Base-by-base conservation (phyloP, 2,797 vertebrate genomes). In the Gymnoscopelus microlampas region DNA sequence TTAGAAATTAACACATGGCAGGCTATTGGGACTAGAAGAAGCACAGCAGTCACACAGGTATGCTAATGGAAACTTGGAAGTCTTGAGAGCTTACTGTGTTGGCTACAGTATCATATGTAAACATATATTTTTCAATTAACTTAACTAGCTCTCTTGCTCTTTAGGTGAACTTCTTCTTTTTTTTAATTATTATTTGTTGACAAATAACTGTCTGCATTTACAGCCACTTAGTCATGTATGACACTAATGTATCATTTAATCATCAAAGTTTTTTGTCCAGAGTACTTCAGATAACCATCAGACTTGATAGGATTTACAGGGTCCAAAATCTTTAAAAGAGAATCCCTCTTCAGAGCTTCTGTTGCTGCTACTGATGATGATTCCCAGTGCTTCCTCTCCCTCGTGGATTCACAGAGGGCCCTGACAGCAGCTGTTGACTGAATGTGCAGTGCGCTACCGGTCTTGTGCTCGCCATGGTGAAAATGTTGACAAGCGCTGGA, bases 331-430 rank as follows among this genome's bases (percentile, higher is more conserved):
- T 19, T 50, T 26, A 9, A 54, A 14, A 54, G 50, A 14, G 35
- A 56, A 50, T 15, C 39, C 44, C 12, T 14, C 3, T 13, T 44
- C 24, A 32, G 50, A 13, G 54, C 68, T 14, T 26, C 29, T 44
- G 57, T 32, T 60, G 39, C 47, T 71, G 68, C 29, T 44, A n/a
- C 32, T 60, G 39, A 26, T 70, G 68, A 70, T 53, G 60, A 51
- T 56, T 63, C 56, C 48, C 68, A 71, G 68, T 10, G 15, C 47
- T 51, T 50, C 44, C 53, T 9, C 14, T 32, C 35, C 35, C 6
- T 47, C 15, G 48, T 39, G 23, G 29, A 26, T 29, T 69, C 58
- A 5, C 32, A 62, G 57, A 44, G 23, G 11, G 62, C 63, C 15
- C 23, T 23, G 35, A 3, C 11, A 35, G 29, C 59, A 69, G 44